These are phyloP conservation scores for Osmoderma eremita DNA, from an alignment of 2,888 invertebrate species.

Conservation along the genomic window DNA sequence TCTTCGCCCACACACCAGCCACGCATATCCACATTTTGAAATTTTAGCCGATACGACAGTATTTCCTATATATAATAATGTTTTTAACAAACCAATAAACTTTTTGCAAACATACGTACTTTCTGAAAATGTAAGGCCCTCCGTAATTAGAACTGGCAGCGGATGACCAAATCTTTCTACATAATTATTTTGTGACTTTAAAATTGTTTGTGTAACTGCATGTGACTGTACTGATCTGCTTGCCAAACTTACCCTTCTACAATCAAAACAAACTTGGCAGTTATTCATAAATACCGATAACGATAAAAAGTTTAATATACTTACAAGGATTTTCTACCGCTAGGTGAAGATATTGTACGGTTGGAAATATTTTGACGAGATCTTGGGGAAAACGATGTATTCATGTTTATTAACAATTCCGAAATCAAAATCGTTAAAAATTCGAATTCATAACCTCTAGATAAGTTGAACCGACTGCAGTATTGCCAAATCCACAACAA, in stretches of 20 bases:
- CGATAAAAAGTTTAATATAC: constrained; percentile 37
- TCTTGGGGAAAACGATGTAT: constrained; percentile 11
- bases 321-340: constrained; percentile 59
- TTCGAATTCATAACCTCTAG: too few species aligned
- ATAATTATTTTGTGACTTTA: constrained; percentile 77
- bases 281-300: neutral
- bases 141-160: constrained; percentile 88
- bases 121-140: constrained; percentile 84
- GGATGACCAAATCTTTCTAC: constrained; percentile 85
- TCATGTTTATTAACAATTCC: constrained; percentile 15
- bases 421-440: too few species aligned
- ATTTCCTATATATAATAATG: constrained; percentile 27
- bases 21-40: constrained; percentile 67
- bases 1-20: constrained; percentile 82
- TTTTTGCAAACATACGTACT: constrained; percentile 61
- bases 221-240: constrained; percentile 71
- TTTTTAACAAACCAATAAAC: neutral
- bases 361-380: constrained; percentile 12
- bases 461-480: too few species aligned
- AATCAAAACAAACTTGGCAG: constrained; percentile 46
- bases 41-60: constrained; percentile 58
- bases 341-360: constrained; percentile 14
- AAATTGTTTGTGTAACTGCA: constrained; percentile 73
- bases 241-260: constrained; percentile 68
- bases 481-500: too few species aligned